A percentile compares a stretch with the other conserved stretches of the same genome.
Conservation (phyloP, 1,140 invertebrate species). For the Euura saliciscinereae region DNA sequence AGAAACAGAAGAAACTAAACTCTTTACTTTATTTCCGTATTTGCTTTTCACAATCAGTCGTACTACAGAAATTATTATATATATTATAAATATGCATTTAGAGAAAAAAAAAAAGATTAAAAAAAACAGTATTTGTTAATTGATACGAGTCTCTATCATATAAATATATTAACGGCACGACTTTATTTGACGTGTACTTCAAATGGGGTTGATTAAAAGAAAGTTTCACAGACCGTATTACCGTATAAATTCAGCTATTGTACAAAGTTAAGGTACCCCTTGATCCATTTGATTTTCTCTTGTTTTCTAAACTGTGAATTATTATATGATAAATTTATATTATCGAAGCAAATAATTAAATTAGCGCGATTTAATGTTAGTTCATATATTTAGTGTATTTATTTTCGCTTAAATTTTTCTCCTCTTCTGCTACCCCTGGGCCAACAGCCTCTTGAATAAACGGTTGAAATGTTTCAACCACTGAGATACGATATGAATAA, state of each 20-base stretch:
- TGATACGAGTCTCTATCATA: background rate
- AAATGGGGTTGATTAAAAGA: background rate
- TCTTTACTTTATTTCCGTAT: too few species aligned
- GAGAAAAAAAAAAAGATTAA: slow-evolving; percentile 9
- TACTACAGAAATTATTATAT: background rate
- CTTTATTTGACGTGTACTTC: slow-evolving; percentile 14
- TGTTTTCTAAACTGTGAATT: too few species aligned
- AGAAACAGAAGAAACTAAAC: too few species aligned
- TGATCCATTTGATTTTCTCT: too few species aligned
- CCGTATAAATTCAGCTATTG: background rate
- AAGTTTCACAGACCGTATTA: background rate
- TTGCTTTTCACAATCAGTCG: too few species aligned
- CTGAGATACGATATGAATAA: slow-evolving; percentile 27
- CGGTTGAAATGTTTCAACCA: slow-evolving; percentile 10
- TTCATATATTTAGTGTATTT: background rate
- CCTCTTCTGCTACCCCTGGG: background rate
- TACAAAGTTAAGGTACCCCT: background rate
- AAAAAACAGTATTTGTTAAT: slow-evolving; percentile 20
- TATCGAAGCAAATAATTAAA: background rate
- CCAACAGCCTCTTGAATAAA: background rate
- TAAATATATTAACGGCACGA: background rate
- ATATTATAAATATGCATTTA: background rate
- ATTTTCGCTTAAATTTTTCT: background rate
- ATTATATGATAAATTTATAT: too few species aligned
- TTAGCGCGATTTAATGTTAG: background rate